Evolutionary conservation across 2,797 vertebrate species (phyloP), one percentile per base, ranked within the genome.

Genomic region (Neoniphon sammara): DNA sequence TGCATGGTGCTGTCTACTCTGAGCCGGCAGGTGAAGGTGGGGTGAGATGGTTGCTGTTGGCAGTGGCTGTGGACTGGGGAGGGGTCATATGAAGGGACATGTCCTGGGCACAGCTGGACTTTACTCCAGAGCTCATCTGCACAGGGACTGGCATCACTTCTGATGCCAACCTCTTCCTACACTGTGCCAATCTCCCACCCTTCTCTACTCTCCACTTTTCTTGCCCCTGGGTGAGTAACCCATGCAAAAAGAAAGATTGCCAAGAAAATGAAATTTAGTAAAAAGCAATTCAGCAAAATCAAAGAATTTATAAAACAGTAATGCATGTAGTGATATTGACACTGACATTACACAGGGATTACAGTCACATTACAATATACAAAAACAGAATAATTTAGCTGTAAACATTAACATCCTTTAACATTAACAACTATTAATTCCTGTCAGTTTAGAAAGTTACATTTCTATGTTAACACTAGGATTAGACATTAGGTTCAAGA

Each of bases 191-290:
- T 77, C 78, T 88, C 80, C 85, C 81, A 88, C 85, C 85, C 88
- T 85, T 82, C 84, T 77, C 90, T 93, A 91, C 66, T 87, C 72
- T 87, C 78, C 85, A 88, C 86, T 92, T 87, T 88, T 93, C 80
- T 86, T 66, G 66, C 80, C 87, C 84, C 86, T 81, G 81, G 83
- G 82, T 84, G 85, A 92, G 85, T 88, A 88, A 93, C 82, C 80
- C 92, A 93, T 94, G 93, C 91, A 93, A 92, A 94, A 90, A 90
- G 83, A 89, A 92, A 93, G 71, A 83, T 72, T 84, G 69, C 67
- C 80, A 91, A 85, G 78, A 87, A 84, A 89, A 85, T 85, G 53
- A 88, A 89, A 87, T 87, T 81, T 72, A 69, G 78, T 75, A 73
- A 82, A 91, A 91, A 87, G 25, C 46, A 70, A 89, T 84, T 65